Conservation (phyloP, 2,888 invertebrate species). For the Melangyna quadrimaculata region DNA sequence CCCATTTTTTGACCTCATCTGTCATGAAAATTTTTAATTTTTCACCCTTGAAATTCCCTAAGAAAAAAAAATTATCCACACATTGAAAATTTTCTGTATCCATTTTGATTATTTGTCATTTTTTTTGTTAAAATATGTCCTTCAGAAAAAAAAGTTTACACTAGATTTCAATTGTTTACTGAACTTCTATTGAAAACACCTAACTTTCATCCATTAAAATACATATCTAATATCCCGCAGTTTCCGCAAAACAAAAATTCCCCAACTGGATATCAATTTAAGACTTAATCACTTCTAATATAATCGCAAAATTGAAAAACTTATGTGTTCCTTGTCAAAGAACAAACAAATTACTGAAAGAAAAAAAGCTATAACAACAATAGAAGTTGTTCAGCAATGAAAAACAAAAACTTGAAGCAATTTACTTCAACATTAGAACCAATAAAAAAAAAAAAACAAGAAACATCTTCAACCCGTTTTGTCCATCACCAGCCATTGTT, state of each 20-base stretch:
- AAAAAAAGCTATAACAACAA: slow-evolving; percentile 25
- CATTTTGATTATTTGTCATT: too few relatives aligned
- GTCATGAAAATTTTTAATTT: too few relatives aligned
- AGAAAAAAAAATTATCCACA: too few relatives aligned
- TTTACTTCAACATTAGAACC: slow-evolving; percentile 40
- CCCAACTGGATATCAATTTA: slow-evolving; percentile 9
- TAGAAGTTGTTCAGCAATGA: neutral
- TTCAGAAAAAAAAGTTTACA: neutral
- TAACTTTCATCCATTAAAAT: neutral
- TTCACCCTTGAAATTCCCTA: too few relatives aligned
- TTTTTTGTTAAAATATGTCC: too few relatives aligned
- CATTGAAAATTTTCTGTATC: too few relatives aligned
- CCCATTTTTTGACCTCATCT: too few relatives aligned
- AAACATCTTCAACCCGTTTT: neutral
- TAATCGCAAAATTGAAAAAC: slow-evolving; percentile 80
- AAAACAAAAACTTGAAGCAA: slow-evolving; percentile 53
- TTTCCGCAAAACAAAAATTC: neutral
- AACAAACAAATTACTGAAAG: slow-evolving; percentile 66
- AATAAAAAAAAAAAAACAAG: slow-evolving; percentile 1
- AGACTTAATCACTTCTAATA: slow-evolving; percentile 79
- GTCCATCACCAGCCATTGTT: neutral
- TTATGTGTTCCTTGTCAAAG: slow-evolving; percentile 77
- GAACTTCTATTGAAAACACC: neutral
- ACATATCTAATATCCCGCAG: neutral
- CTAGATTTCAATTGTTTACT: too few relatives aligned